Conservation (phyloP, 1,140 invertebrate genomes). For the Sesamia nonagrioides region DNA sequence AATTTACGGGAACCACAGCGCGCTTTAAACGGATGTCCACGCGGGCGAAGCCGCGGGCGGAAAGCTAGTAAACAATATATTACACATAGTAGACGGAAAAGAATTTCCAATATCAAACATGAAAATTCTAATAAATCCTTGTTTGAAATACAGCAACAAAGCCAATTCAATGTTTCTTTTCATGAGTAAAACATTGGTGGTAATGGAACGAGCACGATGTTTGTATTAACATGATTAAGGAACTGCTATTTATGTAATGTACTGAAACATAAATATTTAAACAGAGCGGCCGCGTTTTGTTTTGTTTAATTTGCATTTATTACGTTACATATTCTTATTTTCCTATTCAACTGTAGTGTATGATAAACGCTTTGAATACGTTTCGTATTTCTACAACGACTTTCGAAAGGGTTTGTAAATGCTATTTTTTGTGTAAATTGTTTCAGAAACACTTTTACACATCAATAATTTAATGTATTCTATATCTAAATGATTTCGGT, state of each 20-base stretch:
- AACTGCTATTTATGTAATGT: conserved; percentile 1
- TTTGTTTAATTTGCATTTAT: neutral
- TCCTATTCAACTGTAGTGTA: neutral
- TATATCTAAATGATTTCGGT: too few species aligned
- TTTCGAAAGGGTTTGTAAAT: too few species aligned
- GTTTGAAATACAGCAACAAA: neutral
- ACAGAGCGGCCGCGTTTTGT: neutral
- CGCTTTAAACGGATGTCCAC: too few species aligned
- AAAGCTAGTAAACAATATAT: too few species aligned
- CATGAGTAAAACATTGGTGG: neutral
- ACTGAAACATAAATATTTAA: conserved; percentile 9
- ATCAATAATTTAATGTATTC: too few species aligned
- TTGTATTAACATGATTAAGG: conserved; percentile 3
- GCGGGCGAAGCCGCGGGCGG: too few species aligned
- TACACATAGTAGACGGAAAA: neutral
- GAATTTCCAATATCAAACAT: too few species aligned
- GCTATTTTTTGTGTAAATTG: too few species aligned
- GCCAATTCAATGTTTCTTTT: neutral
- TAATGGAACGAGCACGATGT: conserved; percentile 2
- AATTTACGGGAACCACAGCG: too few species aligned
- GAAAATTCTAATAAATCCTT: too few species aligned
- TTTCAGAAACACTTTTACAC: too few species aligned
- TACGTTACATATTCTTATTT: neutral
- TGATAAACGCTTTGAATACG: neutral
- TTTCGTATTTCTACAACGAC: too few species aligned